A percentile compares a stretch with the other conserved stretches of the same genome.
phyloP scores from a whole-genome alignment of 92 coral and sea anemone genomes.

The Porites divaricata region DNA sequence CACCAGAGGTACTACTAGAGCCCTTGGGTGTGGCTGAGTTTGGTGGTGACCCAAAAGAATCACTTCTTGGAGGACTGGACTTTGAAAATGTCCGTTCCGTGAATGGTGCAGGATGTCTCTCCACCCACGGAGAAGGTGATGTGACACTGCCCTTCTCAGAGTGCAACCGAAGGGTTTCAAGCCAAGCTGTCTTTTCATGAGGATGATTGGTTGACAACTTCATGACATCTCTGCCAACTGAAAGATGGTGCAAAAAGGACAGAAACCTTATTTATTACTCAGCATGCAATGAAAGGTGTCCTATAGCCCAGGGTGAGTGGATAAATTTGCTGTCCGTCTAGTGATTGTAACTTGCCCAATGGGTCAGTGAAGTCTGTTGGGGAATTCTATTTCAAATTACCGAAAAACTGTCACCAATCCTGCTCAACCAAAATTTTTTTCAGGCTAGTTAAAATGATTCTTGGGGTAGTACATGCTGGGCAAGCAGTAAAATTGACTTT shows the following conservation, averaged over 20 bases:
- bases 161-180: constrained; percentile 74
- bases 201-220: constrained; percentile 92
- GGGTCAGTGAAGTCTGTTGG: no score
- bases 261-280: no score
- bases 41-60: constrained; percentile 73
- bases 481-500: no score
- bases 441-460: no score
- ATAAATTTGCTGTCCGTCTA: no score
- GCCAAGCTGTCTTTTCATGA: constrained; percentile 92
- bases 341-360: no score
- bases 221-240: constrained; percentile 86
- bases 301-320: no score
- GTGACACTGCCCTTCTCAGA: constrained; percentile 49
- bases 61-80: constrained; percentile 74
- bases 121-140: constrained; percentile 78
- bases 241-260: not conserved
- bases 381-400: no score
- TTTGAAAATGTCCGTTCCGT: constrained; percentile 71
- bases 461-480: no score
- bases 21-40: constrained; percentile 67
- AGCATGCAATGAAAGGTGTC: no score
- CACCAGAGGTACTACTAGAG: constrained; percentile 63
- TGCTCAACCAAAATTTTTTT: no score
- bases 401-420: no score
- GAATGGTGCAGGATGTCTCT: constrained; percentile 70